Base-by-base conservation (phyloP, 2,888 invertebrate species). In the Saturnia pavonia region DNA sequence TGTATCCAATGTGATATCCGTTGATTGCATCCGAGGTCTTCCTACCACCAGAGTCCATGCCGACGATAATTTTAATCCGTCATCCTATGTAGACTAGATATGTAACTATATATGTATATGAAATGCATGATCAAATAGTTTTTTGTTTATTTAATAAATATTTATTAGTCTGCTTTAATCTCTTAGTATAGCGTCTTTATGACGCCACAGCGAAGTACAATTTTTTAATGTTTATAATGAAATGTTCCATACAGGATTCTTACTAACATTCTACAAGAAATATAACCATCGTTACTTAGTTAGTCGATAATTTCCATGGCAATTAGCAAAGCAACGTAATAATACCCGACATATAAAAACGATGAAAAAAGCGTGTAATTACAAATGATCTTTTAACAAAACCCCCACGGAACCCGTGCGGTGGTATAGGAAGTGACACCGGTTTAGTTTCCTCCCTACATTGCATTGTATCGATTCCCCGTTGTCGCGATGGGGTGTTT, bases 401-500 rank as follows among this genome's bases (percentile, higher is more conserved):
- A 79, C 8, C 8, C 75, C 74, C 81, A 76, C 82, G 82, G 85
- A 85, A 88, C 78, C 80, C 80, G 79, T 80, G 83, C 90, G 91
- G 89, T 84, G 77, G 73, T 78, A 77, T 85, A 87, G 92, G 92
- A 92, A 91, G 88, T 86, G 87, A 86, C 85, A 88, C 91, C 85
- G 89, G 91, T 90, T 89, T 85, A 85, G 87, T 87, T 89, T 90
- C 91, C 91, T 85, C 87, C 88, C 86, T 83, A 84, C 80, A 82
- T 80, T 79, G 81, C 80, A 82, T 80, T 79, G 81, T 87, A 91
- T 91, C 84, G 89, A 89, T 88, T 87, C 85, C 83, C 84, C 82
- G 83, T 82, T 85, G 88, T 87, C 88, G 84, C 89, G 86, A 84
- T 78, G 79, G 85, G 85, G 84, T 87, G 85, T 82, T 85, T 84